Percentiles rank a stretch among this genome's conserved stretches.
Conservation (phyloP, 2,113 vertebrate species). For the Anarrhichthys ocellatus region DNA sequence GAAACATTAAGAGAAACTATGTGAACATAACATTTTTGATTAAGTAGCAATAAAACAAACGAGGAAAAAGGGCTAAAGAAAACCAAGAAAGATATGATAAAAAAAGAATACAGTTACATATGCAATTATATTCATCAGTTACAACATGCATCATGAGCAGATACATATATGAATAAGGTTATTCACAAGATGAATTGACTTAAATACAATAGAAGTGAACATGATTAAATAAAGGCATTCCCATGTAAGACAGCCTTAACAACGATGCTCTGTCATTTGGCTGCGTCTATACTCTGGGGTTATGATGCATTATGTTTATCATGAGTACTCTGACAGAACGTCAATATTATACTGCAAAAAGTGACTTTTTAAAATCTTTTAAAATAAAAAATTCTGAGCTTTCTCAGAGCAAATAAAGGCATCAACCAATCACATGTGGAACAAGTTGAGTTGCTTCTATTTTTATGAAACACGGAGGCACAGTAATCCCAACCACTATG, state of each 20-base stretch:
- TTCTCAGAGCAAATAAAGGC: too few relatives aligned
- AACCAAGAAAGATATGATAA: background rate
- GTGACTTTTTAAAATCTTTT: too few relatives aligned
- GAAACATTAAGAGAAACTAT: background rate
- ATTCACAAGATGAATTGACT: background rate
- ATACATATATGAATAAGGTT: background rate
- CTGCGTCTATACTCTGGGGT: background rate
- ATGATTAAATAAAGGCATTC: background rate
- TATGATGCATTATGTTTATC: constrained; percentile 2
- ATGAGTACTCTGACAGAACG: too few relatives aligned
- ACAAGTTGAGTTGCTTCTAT: background rate
- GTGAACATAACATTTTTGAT: background rate
- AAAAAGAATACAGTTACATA: background rate
- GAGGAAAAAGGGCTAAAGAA: background rate
- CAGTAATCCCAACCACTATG: too few relatives aligned
- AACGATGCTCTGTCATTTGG: background rate
- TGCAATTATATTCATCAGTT: background rate
- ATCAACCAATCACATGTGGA: background rate
- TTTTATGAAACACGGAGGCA: too few relatives aligned
- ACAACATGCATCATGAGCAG: background rate
- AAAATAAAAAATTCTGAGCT: too few relatives aligned
- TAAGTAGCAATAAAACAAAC: background rate
- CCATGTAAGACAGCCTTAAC: background rate
- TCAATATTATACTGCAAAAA: too few relatives aligned
- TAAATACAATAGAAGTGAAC: background rate